Evolutionary conservation across 2,113 vertebrate species (phyloP).

Genomic region (Alces alces): DNA sequence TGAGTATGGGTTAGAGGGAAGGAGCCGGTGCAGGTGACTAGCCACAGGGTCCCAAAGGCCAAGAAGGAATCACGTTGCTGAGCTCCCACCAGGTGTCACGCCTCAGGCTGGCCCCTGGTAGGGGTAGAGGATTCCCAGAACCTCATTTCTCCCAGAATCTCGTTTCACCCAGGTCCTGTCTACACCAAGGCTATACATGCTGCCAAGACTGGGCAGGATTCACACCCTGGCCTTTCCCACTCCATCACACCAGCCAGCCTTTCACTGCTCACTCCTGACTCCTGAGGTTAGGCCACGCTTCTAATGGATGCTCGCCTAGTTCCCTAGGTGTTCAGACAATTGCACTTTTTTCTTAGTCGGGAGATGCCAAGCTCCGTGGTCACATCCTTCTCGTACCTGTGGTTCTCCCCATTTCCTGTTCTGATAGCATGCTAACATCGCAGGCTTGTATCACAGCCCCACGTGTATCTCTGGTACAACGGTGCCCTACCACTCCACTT

Average conservation of each 20-base stretch:
- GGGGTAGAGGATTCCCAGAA: not conserved
- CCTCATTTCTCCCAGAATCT: not conserved
- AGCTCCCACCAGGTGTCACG: not conserved
- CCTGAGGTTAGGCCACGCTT: fast-evolving
- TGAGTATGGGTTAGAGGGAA: not conserved
- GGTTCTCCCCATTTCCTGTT: not conserved
- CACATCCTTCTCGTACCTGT: not conserved
- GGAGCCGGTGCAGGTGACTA: not conserved
- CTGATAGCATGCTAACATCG: fast-evolving
- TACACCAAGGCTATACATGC: fast-evolving
- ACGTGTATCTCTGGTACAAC: too few relatives aligned
- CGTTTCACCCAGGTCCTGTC: fast-evolving
- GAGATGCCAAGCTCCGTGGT: not conserved
- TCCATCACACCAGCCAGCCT: too few relatives aligned
- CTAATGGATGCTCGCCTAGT: not conserved
- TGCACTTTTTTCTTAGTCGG: not conserved
- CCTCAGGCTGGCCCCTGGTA: not conserved
- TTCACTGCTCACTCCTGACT: not conserved
- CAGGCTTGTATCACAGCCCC: not conserved
- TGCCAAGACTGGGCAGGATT: not conserved
- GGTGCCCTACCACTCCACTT: not conserved
- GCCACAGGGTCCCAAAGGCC: not conserved
- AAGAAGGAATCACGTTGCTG: not conserved
- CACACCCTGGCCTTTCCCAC: not conserved
- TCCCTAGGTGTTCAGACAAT: too few relatives aligned